Conservation (phyloP, 2,797 vertebrate species). For the Phoxinus dragarum region DNA sequence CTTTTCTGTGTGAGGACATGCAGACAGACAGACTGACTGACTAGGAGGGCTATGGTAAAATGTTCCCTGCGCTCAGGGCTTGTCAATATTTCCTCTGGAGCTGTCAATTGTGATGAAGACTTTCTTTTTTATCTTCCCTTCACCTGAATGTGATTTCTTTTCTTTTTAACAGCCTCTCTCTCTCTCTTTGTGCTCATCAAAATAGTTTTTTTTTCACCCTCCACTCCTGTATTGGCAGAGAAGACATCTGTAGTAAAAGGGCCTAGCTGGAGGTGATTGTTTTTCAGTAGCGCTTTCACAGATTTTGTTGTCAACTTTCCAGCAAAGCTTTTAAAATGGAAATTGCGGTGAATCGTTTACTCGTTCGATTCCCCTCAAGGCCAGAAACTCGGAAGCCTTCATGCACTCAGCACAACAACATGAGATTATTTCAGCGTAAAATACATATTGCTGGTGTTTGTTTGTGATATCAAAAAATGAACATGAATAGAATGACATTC, state of each 20-base stretch:
- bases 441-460: not conserved
- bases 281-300: slow-evolving; percentile 30
- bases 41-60: slow-evolving; percentile 20
- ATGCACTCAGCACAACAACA: not conserved
- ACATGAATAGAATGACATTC: not conserved
- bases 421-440: not conserved
- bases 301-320: slow-evolving; percentile 55
- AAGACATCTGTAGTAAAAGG: slow-evolving; percentile 40
- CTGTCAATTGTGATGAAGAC: slow-evolving; percentile 12
- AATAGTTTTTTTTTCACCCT: slow-evolving; percentile 34
- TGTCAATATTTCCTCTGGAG: slow-evolving; percentile 35
- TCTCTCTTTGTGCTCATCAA: slow-evolving; percentile 36
- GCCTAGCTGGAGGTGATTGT: slow-evolving; percentile 52
- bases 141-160: slow-evolving; percentile 13
- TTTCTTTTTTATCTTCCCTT: not conserved
- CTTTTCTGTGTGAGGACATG: not conserved
- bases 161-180: not conserved
- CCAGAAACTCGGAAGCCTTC: slow-evolving; percentile 5
- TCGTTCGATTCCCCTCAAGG: slow-evolving; percentile 43
- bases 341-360: slow-evolving; percentile 48
- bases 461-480: slow-evolving; percentile 3
- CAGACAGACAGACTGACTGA: slow-evolving; percentile 34
- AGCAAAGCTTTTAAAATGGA: slow-evolving; percentile 59
- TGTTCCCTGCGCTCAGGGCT: slow-evolving; percentile 13
- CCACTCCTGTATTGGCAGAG: slow-evolving; percentile 28